Percentiles rank a stretch among this genome's conserved stretches.
Conservation (phyloP, 2,797 vertebrate species). For the Glossophaga mutica region DNA sequence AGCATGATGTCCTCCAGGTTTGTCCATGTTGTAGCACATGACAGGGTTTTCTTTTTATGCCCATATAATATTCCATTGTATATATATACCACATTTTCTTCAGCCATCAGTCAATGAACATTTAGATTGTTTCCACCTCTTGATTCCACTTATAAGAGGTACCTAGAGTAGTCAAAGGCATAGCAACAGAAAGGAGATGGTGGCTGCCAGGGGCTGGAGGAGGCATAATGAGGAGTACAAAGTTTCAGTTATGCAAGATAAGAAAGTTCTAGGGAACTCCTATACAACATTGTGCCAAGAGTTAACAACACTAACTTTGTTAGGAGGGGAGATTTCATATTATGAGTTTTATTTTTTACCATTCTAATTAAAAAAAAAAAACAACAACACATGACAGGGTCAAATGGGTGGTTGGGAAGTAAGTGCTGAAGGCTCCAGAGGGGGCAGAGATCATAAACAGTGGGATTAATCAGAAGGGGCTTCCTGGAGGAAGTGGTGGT, state of each 20-base stretch:
- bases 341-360: not conserved
- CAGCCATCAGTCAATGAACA: not conserved
- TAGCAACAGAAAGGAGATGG: not conserved
- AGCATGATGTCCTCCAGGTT: fast-evolving
- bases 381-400: not conserved
- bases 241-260: not conserved
- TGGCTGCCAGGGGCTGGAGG: not conserved
- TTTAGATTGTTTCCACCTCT: not conserved
- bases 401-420: not conserved
- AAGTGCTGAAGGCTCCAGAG: not conserved
- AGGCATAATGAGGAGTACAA: too few species aligned
- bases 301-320: not conserved
- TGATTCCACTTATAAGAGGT: not conserved
- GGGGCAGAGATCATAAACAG: not conserved
- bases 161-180: not conserved
- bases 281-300: too few species aligned
- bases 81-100: not conserved
- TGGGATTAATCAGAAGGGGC: not conserved
- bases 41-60: not conserved
- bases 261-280: not conserved
- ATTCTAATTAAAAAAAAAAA: not conserved
- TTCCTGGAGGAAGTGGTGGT: not conserved
- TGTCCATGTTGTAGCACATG: fast-evolving
- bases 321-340: not conserved
- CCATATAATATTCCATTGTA: not conserved